Conservation (phyloP, 2,113 vertebrate species). For the Ailuropoda melanoleuca region DNA sequence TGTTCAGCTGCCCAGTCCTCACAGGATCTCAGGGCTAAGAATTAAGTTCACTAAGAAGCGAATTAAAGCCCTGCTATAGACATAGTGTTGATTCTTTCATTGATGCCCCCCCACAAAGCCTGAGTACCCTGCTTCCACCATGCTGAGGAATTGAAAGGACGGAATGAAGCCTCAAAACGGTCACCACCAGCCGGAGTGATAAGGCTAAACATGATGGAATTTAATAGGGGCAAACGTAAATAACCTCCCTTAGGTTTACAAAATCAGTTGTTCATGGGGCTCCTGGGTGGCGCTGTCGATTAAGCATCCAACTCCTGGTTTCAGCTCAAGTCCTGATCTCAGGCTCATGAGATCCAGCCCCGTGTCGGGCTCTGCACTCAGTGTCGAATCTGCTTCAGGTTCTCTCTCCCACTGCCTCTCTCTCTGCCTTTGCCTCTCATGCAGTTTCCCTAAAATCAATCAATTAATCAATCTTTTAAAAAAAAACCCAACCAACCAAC, state of each 20-base stretch:
- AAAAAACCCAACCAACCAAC: no score
- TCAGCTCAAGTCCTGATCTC: neutral
- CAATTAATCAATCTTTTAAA: no score
- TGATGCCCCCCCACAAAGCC: neutral
- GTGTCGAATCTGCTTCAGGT: neutral
- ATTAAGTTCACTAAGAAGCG: neutral
- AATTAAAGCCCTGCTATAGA: neutral
- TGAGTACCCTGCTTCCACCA: neutral
- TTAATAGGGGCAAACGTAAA: neutral
- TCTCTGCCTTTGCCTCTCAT: neutral
- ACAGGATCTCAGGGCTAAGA: neutral
- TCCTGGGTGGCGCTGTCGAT: neutral
- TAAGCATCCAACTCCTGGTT: neutral
- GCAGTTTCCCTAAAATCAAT: neutral
- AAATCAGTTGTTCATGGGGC: neutral
- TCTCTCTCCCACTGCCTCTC: neutral
- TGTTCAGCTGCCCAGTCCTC: neutral
- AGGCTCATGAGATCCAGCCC: neutral
- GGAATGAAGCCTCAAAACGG: neutral
- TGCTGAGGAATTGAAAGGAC: neutral
- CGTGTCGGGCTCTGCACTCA: neutral
- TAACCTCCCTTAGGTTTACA: neutral
- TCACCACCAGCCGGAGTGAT: neutral
- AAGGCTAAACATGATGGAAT: neutral
- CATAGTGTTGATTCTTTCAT: neutral